phyloP scores from a whole-genome alignment of 2,888 invertebrate species.

The Rotaria sp. region DNA sequence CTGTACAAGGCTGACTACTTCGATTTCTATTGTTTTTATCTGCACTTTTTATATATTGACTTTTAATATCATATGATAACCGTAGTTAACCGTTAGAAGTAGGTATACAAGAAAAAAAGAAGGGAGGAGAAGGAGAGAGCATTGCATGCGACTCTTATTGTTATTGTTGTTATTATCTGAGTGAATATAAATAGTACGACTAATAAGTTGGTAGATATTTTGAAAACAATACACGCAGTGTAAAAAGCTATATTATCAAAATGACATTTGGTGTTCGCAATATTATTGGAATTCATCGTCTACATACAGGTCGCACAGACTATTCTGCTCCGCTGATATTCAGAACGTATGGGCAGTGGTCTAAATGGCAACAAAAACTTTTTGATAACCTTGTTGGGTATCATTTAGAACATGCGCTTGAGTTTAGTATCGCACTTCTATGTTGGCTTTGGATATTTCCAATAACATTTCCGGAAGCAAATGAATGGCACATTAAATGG shows the following conservation, averaged over 20 bases:
- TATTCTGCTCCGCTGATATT: not conserved
- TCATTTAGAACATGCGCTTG: not conserved
- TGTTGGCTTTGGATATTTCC: slow-evolving; percentile 2
- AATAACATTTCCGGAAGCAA: not conserved
- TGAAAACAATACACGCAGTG: no score
- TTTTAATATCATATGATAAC: no score
- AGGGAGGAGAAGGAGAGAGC: no score
- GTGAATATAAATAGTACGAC: no score
- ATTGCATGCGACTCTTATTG: no score
- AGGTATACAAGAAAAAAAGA: no score
- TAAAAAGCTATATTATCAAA: not conserved
- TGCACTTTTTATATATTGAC: no score
- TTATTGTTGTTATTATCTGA: no score
- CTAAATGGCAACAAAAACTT: not conserved
- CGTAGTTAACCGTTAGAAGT: no score
- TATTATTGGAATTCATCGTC: not conserved
- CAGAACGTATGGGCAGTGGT: not conserved
- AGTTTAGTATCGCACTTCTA: not conserved
- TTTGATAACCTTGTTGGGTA: not conserved
- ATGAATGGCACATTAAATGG: not conserved
- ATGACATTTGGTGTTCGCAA: not conserved
- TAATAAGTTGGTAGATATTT: no score
- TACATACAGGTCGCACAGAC: not conserved
- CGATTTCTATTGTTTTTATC: no score
- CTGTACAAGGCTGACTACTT: no score